Conservation (phyloP, 2,888 invertebrate genomes). For the Tipula unca region DNA sequence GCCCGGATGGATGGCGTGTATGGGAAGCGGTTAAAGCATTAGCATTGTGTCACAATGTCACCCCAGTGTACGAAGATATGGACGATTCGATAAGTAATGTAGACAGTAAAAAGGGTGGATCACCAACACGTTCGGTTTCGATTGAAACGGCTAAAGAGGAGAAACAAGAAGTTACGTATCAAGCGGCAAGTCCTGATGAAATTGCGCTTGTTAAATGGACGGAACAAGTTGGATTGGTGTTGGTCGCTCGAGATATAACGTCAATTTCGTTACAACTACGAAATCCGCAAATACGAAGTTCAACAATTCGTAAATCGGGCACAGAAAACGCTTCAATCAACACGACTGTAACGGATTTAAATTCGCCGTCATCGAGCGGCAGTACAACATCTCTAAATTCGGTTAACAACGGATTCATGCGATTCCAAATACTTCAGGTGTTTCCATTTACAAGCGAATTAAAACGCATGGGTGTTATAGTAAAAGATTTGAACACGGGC, state of each 20-base stretch:
- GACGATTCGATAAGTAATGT: constrained; percentile 28
- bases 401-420: constrained; percentile 47
- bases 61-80: constrained; percentile 80
- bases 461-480: constrained; percentile 89
- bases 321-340: constrained; percentile 22
- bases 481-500: constrained; percentile 67
- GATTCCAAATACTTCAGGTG: constrained; percentile 63
- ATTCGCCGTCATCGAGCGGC: constrained; percentile 28
- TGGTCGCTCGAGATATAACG: constrained; percentile 50
- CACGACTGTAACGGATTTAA: constrained; percentile 23
- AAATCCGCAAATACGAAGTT: constrained; percentile 26
- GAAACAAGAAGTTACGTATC: constrained; percentile 43
- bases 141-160: constrained; percentile 33
- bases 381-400: constrained; percentile 45
- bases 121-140: constrained; percentile 39
- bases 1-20: constrained; percentile 64
- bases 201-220: constrained; percentile 90
- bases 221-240: constrained; percentile 61
- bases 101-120: constrained; percentile 28
- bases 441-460: constrained; percentile 87
- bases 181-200: constrained; percentile 89
- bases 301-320: constrained; percentile 19
- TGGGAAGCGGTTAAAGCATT: constrained; percentile 88
- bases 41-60: constrained; percentile 97
- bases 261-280: constrained; percentile 45